Evolutionary conservation across 2,113 vertebrate species (phyloP).

Genomic region (Pseudonaja textilis): DNA sequence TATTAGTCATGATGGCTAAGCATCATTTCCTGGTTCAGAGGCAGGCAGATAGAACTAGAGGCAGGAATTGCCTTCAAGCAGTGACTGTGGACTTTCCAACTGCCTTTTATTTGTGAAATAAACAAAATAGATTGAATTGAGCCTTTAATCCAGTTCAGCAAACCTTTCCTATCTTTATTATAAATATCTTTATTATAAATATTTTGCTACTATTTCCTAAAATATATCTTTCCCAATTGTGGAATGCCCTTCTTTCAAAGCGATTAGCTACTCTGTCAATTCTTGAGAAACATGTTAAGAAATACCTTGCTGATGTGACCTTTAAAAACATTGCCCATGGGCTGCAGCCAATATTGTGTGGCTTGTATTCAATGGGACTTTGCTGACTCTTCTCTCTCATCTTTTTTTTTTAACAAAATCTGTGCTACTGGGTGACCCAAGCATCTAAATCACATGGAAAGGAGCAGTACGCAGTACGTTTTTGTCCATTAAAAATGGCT

Average conservation of each 20-base stretch:
- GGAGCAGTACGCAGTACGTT: not conserved
- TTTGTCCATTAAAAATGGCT: too few relatives aligned
- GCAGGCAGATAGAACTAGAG: not conserved
- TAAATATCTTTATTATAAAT: not conserved
- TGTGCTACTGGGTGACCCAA: not conserved
- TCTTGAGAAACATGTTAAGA: not conserved
- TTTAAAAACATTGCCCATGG: not conserved
- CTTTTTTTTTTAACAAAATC: not conserved
- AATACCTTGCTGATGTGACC: not conserved
- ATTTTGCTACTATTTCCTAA: not conserved
- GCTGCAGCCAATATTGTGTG: not conserved
- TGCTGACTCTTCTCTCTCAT: not conserved
- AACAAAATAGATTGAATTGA: not conserved
- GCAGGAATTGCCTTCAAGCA: not conserved
- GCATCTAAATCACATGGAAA: not conserved
- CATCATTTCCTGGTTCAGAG: not conserved
- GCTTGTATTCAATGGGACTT: not conserved
- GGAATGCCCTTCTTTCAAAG: not conserved
- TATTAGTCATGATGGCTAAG: not conserved
- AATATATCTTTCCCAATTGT: not conserved
- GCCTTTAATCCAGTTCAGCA: not conserved
- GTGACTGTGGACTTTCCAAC: not conserved
- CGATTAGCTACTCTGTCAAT: not conserved
- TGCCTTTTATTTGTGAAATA: not conserved
- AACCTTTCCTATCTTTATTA: not conserved